Evolutionary conservation across 2,113 vertebrate species (phyloP).

Genomic region (Urocitellus parryii): DNA sequence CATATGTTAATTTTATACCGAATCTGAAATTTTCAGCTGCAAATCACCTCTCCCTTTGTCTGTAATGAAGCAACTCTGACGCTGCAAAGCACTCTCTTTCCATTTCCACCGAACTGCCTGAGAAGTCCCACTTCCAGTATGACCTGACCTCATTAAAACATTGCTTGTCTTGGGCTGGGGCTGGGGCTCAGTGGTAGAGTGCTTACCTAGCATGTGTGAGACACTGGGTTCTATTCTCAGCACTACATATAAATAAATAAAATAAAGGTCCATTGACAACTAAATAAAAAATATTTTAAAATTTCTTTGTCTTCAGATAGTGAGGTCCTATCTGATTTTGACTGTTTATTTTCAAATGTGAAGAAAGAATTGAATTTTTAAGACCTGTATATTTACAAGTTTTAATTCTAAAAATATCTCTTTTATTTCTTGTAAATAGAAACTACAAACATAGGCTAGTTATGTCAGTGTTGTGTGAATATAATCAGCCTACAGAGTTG

Average conservation of each 20-base stretch:
- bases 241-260: no score
- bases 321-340: not conserved
- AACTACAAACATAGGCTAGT: not conserved
- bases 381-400: not conserved
- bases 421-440: conserved; percentile 1
- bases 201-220: no score
- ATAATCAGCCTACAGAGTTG: not conserved
- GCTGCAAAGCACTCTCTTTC: not conserved
- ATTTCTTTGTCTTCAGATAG: not conserved
- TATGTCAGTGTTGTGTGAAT: not conserved
- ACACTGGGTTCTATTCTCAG: no score
- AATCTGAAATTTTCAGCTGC: conserved; percentile 70
- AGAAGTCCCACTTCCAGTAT: not conserved
- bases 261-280: no score
- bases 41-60: conserved; percentile 59
- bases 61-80: conserved; percentile 63
- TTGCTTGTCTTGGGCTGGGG: not conserved
- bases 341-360: not conserved
- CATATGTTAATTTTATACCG: conserved; percentile 72
- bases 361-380: conserved; percentile 25
- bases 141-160: not conserved
- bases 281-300: not conserved
- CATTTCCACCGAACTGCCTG: not conserved
- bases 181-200: no score
- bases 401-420: conserved; percentile 20